Evolutionary conservation across 2,888 invertebrate species (phyloP).

Genomic region (Andrena marginata): DNA sequence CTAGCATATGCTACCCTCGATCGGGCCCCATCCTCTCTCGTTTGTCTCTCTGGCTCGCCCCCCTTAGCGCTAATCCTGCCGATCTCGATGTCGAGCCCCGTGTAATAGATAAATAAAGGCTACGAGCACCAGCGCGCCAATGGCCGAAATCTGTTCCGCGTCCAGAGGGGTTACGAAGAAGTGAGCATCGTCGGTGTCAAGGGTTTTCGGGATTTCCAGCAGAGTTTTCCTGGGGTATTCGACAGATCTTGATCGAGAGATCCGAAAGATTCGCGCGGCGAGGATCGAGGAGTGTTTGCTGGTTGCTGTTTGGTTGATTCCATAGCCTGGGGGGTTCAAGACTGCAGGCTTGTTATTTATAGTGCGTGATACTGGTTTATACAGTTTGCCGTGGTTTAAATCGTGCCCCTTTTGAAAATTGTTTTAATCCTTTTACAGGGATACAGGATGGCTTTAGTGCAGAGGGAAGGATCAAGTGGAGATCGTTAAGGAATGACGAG

Average conservation of each 20-base stretch:
- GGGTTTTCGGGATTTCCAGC: slow-evolving; percentile 39
- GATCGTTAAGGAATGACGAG: too few relatives aligned
- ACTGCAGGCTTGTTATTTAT: too few relatives aligned
- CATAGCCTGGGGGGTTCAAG: too few relatives aligned
- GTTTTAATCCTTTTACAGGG: too few relatives aligned
- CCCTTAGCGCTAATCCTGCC: slow-evolving; percentile 76
- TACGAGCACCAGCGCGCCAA: slow-evolving; percentile 27
- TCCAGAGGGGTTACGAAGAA: slow-evolving; percentile 54
- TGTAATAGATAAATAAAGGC: slow-evolving; percentile 84
- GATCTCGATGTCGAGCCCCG: slow-evolving; percentile 77
- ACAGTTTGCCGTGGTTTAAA: too few relatives aligned
- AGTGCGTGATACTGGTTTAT: too few relatives aligned
- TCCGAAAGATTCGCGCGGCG: not conserved
- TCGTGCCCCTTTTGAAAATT: too few relatives aligned
- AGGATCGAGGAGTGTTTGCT: not conserved
- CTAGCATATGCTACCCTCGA: slow-evolving; percentile 82
- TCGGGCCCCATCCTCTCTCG: slow-evolving; percentile 29
- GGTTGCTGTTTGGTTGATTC: not conserved
- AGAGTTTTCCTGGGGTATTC: not conserved
- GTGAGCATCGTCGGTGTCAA: slow-evolving; percentile 60
- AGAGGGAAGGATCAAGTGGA: too few relatives aligned
- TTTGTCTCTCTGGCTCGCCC: slow-evolving; percentile 14
- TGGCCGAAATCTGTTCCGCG: slow-evolving; percentile 54
- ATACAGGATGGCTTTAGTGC: too few relatives aligned
- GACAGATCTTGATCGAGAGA: not conserved